Evolutionary conservation across 2,797 vertebrate genomes (phyloP).

Genomic region (Syngnathus rostellatus): DNA sequence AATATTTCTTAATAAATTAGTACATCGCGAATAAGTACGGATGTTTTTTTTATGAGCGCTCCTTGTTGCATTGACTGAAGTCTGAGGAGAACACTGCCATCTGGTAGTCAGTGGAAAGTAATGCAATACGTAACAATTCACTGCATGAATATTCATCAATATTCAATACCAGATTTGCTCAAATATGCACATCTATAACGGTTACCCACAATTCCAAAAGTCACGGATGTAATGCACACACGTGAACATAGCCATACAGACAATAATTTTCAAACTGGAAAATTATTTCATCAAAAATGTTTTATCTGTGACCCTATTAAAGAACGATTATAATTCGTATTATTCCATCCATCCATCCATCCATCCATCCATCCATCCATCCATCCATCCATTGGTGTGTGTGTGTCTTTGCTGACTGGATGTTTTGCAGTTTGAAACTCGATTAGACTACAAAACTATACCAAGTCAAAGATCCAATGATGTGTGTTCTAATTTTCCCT

Average conservation of each 20-base stretch:
- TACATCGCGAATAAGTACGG: not conserved
- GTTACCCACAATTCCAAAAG: not conserved
- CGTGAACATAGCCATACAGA: not conserved
- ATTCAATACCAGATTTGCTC: not conserved
- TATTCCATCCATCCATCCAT: too few relatives aligned
- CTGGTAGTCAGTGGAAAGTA: slow-evolving; percentile 48
- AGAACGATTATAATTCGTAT: not conserved
- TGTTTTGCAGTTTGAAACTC: not conserved
- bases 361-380: too few relatives aligned
- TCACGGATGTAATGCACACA: not conserved
- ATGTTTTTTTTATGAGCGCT: not conserved
- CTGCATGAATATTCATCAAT: slow-evolving; percentile 27
- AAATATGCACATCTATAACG: not conserved
- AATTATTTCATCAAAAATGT: not conserved
- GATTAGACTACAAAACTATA: not conserved
- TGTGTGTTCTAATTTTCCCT: not conserved
- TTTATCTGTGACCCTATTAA: not conserved
- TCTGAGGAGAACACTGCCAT: slow-evolving; percentile 67
- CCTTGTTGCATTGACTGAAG: slow-evolving; percentile 20
- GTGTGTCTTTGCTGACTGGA: too few relatives aligned
- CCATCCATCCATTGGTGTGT: too few relatives aligned
- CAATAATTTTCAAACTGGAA: not conserved
- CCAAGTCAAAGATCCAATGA: not conserved
- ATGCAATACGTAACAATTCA: slow-evolving; percentile 30
- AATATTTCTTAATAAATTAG: not conserved